Base-by-base conservation (phyloP, 2,888 invertebrate genomes). In the Lithosia quadra region DNA sequence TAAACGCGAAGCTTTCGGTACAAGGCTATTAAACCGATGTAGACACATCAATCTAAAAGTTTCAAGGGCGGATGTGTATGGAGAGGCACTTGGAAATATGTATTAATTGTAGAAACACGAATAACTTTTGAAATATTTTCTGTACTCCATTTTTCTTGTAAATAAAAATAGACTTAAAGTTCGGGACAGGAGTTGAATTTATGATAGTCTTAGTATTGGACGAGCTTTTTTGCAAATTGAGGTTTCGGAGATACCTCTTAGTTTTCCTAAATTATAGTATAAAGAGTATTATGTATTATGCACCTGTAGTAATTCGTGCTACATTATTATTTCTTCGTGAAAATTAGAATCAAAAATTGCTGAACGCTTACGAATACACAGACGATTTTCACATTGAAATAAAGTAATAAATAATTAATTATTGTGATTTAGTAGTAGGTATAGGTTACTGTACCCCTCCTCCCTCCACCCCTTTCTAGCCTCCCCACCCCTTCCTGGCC, bases 31-130 rank as follows among this genome's bases (percentile, higher is more conserved):
- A 34, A 62, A 60, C 39, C 43, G 33, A 69, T 72, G 53, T 68
- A 55, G 49, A 49, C 49, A 49, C 68, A 66, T 33, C 57, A 58
- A 67, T 43, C 33, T 57, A 57, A n/a, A 10, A 63, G 69, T 49
- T 56, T 28, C 49, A 71, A 72, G 75, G 63, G 39, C 58, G 49
- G 33, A 55, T 58, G 9, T 56, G 15, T 24, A 28, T 56, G 69
- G 56, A n/a, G 64, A 8, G 9, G 53, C 28, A 28, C 56, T 56
- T 28, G 1, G 28, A 24, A 56, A 8, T 56, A 56, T 56, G 15
- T 24, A 56, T 24, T 49, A 49, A 49, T 49, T 49, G 49, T 49
- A 49, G 8, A 49, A 49, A 49, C n/a, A 49, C 49, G 49, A 18
- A n/a, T 49, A n/a, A 49, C n/a, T 49, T 49, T 49, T n/a, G 18